Evolutionary conservation across 2,888 invertebrate genomes (phyloP).

Genomic region (Drosophila antonietae): DNA sequence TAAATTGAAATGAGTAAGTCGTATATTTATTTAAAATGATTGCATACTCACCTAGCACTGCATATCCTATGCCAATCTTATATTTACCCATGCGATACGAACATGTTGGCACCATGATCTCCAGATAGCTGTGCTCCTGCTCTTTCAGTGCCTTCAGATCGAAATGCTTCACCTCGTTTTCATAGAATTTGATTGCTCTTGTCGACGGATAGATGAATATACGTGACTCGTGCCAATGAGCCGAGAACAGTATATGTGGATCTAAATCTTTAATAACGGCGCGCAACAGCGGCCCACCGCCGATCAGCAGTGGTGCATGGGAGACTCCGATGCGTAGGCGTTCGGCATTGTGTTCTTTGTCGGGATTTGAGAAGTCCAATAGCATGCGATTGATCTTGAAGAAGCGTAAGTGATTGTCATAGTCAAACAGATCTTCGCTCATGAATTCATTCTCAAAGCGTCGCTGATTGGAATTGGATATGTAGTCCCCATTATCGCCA

Average conservation of each 20-base stretch:
- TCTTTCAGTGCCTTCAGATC: slow-evolving; percentile 80
- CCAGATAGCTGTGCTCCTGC: slow-evolving; percentile 86
- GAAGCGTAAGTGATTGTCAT: slow-evolving; percentile 87
- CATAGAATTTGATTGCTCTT: slow-evolving; percentile 82
- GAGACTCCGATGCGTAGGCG: slow-evolving; percentile 87
- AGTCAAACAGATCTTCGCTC: slow-evolving; percentile 88
- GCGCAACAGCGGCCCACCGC: slow-evolving; percentile 84
- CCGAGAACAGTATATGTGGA: slow-evolving; percentile 90
- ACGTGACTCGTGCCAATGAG: slow-evolving; percentile 87
- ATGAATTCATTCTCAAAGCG: slow-evolving; percentile 91
- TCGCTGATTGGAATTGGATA: slow-evolving; percentile 88
- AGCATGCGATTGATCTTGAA: slow-evolving; percentile 91
- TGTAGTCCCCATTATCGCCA: slow-evolving; percentile 92
- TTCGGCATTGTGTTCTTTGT: slow-evolving; percentile 83
- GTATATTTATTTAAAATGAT: background rate
- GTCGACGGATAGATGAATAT: slow-evolving; percentile 83
- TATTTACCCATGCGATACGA: slow-evolving; percentile 98
- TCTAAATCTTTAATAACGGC: slow-evolving; percentile 87
- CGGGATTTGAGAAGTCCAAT: slow-evolving; percentile 86
- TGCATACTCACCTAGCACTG: slow-evolving; percentile 88
- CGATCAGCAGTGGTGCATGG: slow-evolving; percentile 88
- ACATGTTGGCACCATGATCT: slow-evolving; percentile 96
- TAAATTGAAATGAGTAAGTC: background rate
- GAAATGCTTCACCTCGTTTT: slow-evolving; percentile 77
- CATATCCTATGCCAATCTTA: slow-evolving; percentile 94